Base-by-base conservation (phyloP, 2,888 invertebrate species). In the Ephialtes manifestator region DNA sequence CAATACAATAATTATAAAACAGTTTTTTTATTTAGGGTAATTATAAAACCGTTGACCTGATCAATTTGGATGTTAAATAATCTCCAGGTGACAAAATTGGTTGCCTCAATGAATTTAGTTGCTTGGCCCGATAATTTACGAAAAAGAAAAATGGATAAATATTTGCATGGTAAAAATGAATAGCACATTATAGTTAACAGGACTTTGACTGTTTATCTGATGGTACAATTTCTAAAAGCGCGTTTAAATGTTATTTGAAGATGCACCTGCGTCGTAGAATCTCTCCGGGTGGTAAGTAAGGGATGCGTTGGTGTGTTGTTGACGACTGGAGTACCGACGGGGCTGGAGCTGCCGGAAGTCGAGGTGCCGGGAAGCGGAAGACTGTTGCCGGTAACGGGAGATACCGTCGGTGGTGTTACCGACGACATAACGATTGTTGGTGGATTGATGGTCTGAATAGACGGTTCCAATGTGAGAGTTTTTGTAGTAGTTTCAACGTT, bases 371-470 rank as follows among this genome's bases (percentile, higher is more conserved):
- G 95, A 11, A 94, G 89, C 43, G 93, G 92, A 78, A 93, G 90
- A 81, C 87, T 92, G 71, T 90, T 92, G 35, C 89, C 88, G 20
- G 95, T 95, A 0, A 97, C 96, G 0, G 97, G 97, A 51, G 97
- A 97, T 0, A 97, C 97, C 10, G 97, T 96, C 60, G 97, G 97
- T 18, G 97, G 97, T 48, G 97, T 97, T 24, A 97, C 97, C 81
- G 97, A 97, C 58, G 97, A 97, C 90, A 96, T 97, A 72, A 97
- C 96, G 83, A 97, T 98, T 24, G 97, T 97, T 4, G 98, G 97
- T 13, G 96, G 96, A 43, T 92, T 93, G 55, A 94, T 89, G 10
- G 91, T 90, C 35, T 93, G 84, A 55, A 94, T 88, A 4, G 91
- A 90, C 20, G 93, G 86, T 4, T 93, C 93, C 35, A 93, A 81